Conservation (phyloP, 2,888 invertebrate genomes). For the Tetheella fluctuosa region DNA sequence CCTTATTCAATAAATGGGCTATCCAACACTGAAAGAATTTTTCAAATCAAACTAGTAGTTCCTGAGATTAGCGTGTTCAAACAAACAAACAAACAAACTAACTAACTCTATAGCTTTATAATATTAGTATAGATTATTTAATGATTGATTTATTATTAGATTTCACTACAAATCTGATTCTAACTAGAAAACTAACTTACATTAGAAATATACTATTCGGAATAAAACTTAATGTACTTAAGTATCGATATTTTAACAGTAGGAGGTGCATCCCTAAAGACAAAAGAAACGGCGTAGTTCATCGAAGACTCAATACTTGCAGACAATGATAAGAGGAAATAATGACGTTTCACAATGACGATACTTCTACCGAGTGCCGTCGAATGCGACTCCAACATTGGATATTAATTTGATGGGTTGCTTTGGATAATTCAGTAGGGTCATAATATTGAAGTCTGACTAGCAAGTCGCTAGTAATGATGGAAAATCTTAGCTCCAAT, state of each 20-base stretch:
- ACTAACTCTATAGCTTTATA: no score
- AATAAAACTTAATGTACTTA: no score
- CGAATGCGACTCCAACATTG: slow-evolving; percentile 11
- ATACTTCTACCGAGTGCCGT: slow-evolving; percentile 34
- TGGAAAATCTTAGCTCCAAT: not conserved
- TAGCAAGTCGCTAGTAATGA: not conserved
- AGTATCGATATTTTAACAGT: slow-evolving; percentile 19
- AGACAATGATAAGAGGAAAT: slow-evolving; percentile 75
- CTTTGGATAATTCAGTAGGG: slow-evolving; percentile 4
- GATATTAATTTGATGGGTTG: slow-evolving; percentile 16
- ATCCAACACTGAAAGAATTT: no score
- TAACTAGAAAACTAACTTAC: no score
- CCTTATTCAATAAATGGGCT: no score
- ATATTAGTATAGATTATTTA: no score
- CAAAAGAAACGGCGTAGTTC: slow-evolving; percentile 41
- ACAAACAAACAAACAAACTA: no score
- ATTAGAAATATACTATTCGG: no score
- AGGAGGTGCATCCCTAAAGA: slow-evolving; percentile 45
- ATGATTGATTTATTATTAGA: no score
- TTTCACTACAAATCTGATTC: no score
- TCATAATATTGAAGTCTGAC: not conserved
- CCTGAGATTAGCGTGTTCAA: no score
- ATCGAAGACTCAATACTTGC: slow-evolving; percentile 57
- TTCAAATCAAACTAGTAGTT: no score
- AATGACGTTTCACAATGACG: slow-evolving; percentile 65